Conservation (phyloP, 2,888 invertebrate genomes). For the Sceliomorpha sp. region DNA sequence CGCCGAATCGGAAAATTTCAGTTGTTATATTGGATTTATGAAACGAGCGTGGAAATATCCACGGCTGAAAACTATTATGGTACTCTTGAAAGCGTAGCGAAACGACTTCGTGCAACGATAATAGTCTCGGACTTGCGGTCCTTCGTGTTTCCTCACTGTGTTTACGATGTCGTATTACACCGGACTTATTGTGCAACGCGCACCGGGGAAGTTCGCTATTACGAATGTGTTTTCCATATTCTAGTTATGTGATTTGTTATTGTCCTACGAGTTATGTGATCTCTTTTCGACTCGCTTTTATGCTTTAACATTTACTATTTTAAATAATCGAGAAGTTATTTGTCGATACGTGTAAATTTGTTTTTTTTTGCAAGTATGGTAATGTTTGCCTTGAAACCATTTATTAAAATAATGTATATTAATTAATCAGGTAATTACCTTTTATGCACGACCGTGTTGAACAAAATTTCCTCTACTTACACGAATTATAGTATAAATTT, state of each 20-base stretch:
- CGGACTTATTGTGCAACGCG: conserved; percentile 34
- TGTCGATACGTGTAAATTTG: too few species aligned
- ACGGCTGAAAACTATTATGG: conserved; percentile 52
- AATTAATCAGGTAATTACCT: too few species aligned
- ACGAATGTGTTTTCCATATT: conserved; percentile 38
- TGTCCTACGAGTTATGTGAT: too few species aligned
- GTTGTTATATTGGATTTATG: conserved; percentile 49
- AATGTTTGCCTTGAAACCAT: too few species aligned
- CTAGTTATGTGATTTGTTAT: conserved; percentile 30
- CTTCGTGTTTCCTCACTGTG: conserved; percentile 43
- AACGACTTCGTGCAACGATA: conserved; percentile 53
- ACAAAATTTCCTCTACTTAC: too few species aligned
- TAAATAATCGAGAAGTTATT: too few species aligned
- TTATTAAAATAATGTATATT: too few species aligned
- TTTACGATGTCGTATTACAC: conserved; percentile 49
- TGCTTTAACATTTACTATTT: too few species aligned
- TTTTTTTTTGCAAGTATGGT: too few species aligned
- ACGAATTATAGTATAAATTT: too few species aligned
- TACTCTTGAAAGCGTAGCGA: conserved; percentile 45
- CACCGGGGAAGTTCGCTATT: conserved; percentile 25
- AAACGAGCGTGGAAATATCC: conserved; percentile 51
- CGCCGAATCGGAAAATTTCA: conserved; percentile 42
- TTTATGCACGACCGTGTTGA: too few species aligned
- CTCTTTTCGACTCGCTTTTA: too few species aligned
- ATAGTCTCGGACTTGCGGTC: conserved; percentile 52